phyloP scores from a whole-genome alignment of 2,888 invertebrate genomes.

The Maniola hyperantus region DNA sequence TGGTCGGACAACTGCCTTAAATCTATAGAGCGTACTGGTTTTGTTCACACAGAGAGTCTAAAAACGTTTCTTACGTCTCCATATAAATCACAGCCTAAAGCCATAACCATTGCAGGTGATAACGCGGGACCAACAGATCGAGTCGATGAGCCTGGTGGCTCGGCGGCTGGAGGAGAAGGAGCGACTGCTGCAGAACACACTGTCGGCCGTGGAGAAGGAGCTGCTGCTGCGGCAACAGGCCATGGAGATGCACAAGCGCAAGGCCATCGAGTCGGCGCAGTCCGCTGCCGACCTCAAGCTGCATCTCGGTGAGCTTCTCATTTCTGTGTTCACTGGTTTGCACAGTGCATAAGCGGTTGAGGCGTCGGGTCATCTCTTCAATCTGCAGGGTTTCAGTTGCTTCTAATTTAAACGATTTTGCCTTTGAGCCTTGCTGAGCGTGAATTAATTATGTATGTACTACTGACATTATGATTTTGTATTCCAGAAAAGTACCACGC shows the following conservation, averaged over 20 bases:
- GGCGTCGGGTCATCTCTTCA: no score
- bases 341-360: no score
- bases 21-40: no score
- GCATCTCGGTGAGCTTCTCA: conserved; percentile 87
- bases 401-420: no score
- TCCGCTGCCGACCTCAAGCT: conserved; percentile 98
- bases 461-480: not conserved
- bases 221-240: conserved; percentile 95
- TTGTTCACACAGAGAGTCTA: no score
- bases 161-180: conserved; percentile 98
- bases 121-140: conserved; percentile 93
- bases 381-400: no score
- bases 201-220: conserved; percentile 97
- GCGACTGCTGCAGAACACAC: conserved; percentile 93
- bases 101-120: conserved; percentile 74
- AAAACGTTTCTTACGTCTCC: no score
- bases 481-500: conserved; percentile 96
- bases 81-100: no score
- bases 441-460: no score
- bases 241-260: conserved; percentile 98
- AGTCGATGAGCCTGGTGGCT: conserved; percentile 96
- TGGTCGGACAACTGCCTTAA: no score
- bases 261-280: conserved; percentile 98
- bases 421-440: no score
- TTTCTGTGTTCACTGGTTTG: no score